phyloP scores from a whole-genome alignment of 2,113 vertebrate species.

The Stomatorhinus ivindoensis region DNA sequence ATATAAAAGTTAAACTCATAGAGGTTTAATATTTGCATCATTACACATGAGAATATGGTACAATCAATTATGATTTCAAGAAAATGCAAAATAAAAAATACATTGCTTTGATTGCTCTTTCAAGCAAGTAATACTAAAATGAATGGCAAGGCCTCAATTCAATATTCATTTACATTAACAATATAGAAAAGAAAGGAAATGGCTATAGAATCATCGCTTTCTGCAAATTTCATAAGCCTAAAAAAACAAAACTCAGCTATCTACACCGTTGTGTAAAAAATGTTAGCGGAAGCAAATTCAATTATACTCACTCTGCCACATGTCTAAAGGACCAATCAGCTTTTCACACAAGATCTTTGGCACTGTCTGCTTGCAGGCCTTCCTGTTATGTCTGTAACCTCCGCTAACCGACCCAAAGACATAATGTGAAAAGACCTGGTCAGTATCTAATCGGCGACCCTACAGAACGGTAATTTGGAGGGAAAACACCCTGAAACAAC shows the following conservation, averaged over 20 bases:
- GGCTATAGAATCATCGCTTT: constrained; percentile 32
- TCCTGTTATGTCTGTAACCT: not conserved
- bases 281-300: not conserved
- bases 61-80: constrained; percentile 73
- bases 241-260: not conserved
- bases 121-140: constrained; percentile 66
- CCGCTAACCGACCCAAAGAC: not conserved
- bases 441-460: not conserved
- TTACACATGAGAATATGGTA: constrained; percentile 62
- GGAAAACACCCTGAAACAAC: not conserved
- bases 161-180: constrained; percentile 51
- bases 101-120: constrained; percentile 57
- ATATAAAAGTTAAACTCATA: constrained; percentile 74
- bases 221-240: constrained; percentile 5
- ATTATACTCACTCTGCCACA: not conserved
- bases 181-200: constrained; percentile 33
- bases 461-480: not conserved
- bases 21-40: constrained; percentile 80
- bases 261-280: not conserved
- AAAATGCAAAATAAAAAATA: constrained; percentile 62
- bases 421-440: not conserved
- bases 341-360: not conserved
- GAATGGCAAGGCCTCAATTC: constrained; percentile 59
- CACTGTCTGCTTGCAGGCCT: not conserved
- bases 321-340: not conserved